Base-by-base conservation (phyloP, 2,113 vertebrate genomes). In the Etia nguti region DNA sequence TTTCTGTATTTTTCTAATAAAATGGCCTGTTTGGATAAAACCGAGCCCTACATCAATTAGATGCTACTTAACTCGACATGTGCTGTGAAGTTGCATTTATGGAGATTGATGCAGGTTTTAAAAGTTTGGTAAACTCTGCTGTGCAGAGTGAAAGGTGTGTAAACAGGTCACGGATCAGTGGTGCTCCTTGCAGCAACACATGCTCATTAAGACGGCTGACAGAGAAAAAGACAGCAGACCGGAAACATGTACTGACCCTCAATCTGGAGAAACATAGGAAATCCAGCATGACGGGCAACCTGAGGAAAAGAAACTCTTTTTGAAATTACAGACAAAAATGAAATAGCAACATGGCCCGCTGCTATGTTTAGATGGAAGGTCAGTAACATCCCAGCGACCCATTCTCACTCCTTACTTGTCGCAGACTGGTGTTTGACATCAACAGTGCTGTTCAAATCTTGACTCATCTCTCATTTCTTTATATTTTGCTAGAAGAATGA, bases 61-160 rank as follows among this genome's bases (percentile, higher is more conserved):
- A 73, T 20, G 26, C 41, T 22, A 59, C 82, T 81, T 80, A 43
- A 62, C 41, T 38, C 38, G 56, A 77, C 54, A 34, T 1, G 0
- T 75, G 5, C 29, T 46, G 22, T 8, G 6, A 50, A 56, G 60
- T 38, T 18, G 16, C 29, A 8, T 85, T 68, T 24, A 22, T 79
- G 46, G 79, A 86, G 79, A 88, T 43, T 10, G 26, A 91, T 84
- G 43, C 10, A 13, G 34, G 62, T 38, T 15, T 62, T 26, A 86
- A 81, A 91, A 87, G 80, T 82, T 87, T n/a, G 18, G 11, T 65
- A 73, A 91, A 84, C 43, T 62, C 77, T 68, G 65, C 52, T 9
- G 26, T 80, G 83, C n/a, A 20, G 41, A 85, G 22, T 38, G 29
- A 84, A 89, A 84, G 73, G 43, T 77, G 55, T 68, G 80, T 55